Evolutionary conservation across 2,113 vertebrate species (phyloP).

Genomic region (Aegotheles bennettii): DNA sequence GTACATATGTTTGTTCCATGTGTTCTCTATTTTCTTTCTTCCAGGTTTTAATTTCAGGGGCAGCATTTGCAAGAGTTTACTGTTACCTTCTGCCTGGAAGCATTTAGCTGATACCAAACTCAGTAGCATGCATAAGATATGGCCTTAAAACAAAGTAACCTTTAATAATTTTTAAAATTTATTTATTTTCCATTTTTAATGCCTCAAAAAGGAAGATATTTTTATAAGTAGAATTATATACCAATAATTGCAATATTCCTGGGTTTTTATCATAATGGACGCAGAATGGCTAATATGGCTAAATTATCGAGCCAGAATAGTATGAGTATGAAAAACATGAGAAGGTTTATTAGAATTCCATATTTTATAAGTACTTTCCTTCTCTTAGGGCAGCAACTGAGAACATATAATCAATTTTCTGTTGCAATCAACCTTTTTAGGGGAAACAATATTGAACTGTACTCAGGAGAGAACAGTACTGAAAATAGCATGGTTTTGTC

Average conservation of each 20-base stretch:
- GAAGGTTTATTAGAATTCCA: neutral
- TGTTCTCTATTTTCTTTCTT: neutral
- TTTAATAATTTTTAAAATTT: neutral
- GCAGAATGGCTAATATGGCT: neutral
- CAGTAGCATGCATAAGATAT: neutral
- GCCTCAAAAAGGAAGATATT: neutral
- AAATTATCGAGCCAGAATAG: neutral
- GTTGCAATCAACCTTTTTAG: neutral
- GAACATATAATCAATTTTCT: neutral
- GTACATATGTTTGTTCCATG: neutral
- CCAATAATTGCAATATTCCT: neutral
- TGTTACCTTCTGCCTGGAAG: neutral
- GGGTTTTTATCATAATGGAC: neutral
- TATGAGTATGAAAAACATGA: neutral
- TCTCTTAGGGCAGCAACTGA: neutral
- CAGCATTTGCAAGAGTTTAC: neutral
- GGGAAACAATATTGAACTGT: neutral
- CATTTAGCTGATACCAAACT: neutral
- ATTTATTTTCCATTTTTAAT: neutral
- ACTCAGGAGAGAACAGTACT: neutral
- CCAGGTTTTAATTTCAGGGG: neutral
- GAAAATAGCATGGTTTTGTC: neutral
- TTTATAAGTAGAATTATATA: neutral
- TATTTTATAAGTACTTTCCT: neutral
- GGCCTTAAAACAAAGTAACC: neutral